A percentile compares a stretch with the other conserved stretches of the same genome.
Evolutionary conservation across 2,888 invertebrate genomes (phyloP).

Genomic region (Polymixis lichenea): DNA sequence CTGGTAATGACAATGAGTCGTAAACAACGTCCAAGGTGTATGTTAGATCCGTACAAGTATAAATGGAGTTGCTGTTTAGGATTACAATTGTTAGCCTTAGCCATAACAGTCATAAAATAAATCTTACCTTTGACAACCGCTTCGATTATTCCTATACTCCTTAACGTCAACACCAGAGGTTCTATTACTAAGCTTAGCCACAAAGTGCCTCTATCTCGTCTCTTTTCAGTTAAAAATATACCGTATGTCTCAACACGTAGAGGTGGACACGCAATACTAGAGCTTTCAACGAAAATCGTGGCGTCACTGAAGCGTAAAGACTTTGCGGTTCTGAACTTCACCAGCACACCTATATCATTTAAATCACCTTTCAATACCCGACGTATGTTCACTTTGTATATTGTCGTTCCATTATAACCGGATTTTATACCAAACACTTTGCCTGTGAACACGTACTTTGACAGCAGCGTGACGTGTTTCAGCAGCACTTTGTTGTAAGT

Average conservation of each 20-base stretch:
- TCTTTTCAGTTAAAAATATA: constrained; percentile 83
- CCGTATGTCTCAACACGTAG: constrained; percentile 82
- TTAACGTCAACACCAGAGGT: constrained; percentile 81
- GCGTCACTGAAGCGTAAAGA: constrained; percentile 82
- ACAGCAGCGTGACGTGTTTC: constrained; percentile 80
- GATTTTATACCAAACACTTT: constrained; percentile 80
- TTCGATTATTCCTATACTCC: constrained; percentile 83
- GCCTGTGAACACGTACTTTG: constrained; percentile 86
- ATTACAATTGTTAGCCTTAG: constrained; percentile 7
- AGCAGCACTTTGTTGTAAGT: constrained; percentile 78
- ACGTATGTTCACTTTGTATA: constrained; percentile 85
- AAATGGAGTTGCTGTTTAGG: constrained; percentile 13
- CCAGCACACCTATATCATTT: constrained; percentile 80
- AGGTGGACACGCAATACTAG: constrained; percentile 74
- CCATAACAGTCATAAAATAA: constrained; percentile 31
- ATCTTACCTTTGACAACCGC: constrained; percentile 85
- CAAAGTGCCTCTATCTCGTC: constrained; percentile 63
- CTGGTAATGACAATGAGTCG: constrained; percentile 1
- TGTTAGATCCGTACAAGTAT: background rate
- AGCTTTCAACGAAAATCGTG: constrained; percentile 80
- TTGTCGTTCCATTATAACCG: constrained; percentile 72
- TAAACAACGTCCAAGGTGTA: background rate
- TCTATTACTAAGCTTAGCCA: constrained; percentile 80
- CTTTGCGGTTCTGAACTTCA: constrained; percentile 77
- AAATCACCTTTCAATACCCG: constrained; percentile 86